Percentiles rank a stretch among this genome's conserved stretches.
Evolutionary conservation across 2,113 vertebrate species (phyloP).

Genomic region (Chaetops frenatus): DNA sequence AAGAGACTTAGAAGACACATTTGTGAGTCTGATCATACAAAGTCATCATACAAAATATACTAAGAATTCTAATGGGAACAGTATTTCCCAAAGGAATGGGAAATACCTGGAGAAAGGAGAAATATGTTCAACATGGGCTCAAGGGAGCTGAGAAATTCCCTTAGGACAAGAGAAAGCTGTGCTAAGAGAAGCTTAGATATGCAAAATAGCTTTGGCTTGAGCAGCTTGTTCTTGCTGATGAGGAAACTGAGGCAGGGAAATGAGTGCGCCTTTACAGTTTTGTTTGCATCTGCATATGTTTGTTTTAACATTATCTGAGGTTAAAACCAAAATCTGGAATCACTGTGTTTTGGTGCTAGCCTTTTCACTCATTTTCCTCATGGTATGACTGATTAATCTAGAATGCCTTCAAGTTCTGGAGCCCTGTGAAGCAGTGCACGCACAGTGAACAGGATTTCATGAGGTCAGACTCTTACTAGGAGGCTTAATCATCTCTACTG

Average conservation of each 20-base stretch:
- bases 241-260: not conserved
- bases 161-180: not conserved
- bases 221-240: not conserved
- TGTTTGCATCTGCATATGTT: not conserved
- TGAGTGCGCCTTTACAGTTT: rapidly evolving
- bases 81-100: not conserved
- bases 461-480: not conserved
- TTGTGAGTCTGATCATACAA: not conserved
- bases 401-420: not conserved
- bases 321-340: not conserved
- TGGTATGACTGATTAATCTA: not conserved
- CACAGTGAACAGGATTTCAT: not conserved
- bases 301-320: not conserved
- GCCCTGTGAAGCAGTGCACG: not conserved
- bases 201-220: not conserved
- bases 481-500: not conserved
- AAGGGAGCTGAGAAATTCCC: not conserved
- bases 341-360: not conserved
- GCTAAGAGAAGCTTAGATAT: not conserved
- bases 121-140: not conserved
- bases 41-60: not conserved
- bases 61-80: not conserved
- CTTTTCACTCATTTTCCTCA: not conserved
- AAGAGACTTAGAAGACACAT: not conserved
- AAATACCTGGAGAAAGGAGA: not conserved